These are phyloP conservation scores for Anticlea derivata DNA, from an alignment of 2,888 invertebrate species.

Conservation along the genomic window DNA sequence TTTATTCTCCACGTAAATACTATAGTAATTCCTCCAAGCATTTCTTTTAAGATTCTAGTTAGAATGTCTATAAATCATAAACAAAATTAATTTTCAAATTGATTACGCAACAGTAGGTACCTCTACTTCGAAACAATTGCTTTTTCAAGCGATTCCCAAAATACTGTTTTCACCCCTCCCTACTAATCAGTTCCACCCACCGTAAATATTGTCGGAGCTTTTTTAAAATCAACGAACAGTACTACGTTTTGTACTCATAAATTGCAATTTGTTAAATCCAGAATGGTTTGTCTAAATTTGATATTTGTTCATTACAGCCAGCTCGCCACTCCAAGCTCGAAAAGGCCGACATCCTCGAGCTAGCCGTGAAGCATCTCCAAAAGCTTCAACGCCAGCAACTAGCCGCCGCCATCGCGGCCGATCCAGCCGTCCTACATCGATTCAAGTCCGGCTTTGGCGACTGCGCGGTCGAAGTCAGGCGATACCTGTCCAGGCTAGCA, in stretches of 20 bases:
- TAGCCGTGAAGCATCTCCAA: slow-evolving; percentile 96
- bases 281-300: not conserved
- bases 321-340: slow-evolving; percentile 96
- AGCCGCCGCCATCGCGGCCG: slow-evolving; percentile 91
- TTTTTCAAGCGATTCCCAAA: too few species aligned
- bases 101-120: too few species aligned
- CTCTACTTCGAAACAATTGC: too few species aligned
- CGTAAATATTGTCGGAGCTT: too few species aligned
- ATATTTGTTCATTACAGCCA: slow-evolving; percentile 86
- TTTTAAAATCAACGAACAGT: too few species aligned
- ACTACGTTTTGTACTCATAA: too few species aligned
- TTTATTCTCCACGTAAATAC: not conserved
- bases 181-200: too few species aligned
- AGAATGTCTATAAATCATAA: slow-evolving; percentile 15
- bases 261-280: too few species aligned
- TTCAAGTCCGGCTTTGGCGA: slow-evolving; percentile 95
- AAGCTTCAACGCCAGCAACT: slow-evolving; percentile 94
- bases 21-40: too few species aligned
- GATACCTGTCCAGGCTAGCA: slow-evolving; percentile 87
- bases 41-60: slow-evolving; percentile 41
- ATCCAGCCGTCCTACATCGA: slow-evolving; percentile 92
- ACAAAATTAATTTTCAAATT: too few species aligned
- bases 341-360: slow-evolving; percentile 97
- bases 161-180: too few species aligned
- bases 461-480: slow-evolving; percentile 92